Conservation (phyloP, 2,888 invertebrate species). For the Perdita meconis region DNA sequence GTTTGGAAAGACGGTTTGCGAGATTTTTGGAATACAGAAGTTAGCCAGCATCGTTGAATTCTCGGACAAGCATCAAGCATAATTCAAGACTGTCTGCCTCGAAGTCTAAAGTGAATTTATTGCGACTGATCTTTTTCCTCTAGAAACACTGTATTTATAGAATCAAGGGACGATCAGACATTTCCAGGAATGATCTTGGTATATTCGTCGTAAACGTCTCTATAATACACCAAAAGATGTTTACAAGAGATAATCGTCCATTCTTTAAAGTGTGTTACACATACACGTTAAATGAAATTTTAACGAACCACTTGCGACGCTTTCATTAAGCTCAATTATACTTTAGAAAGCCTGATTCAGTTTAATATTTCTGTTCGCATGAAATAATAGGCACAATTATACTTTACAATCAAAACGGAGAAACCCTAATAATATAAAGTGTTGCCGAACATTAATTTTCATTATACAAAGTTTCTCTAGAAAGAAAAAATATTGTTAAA, state of each 20-base stretch:
- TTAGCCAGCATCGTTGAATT: conserved; percentile 6
- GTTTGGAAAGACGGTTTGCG: background rate
- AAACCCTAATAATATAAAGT: too few relatives aligned
- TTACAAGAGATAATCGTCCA: conserved; percentile 34
- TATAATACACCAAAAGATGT: conserved; percentile 20
- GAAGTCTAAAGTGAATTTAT: conserved; percentile 48
- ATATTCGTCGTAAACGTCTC: conserved; percentile 49
- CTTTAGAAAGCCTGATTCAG: too few relatives aligned
- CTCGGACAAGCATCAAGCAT: background rate
- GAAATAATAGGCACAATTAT: too few relatives aligned
- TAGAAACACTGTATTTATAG: conserved; percentile 19
- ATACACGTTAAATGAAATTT: background rate
- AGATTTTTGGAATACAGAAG: too few relatives aligned
- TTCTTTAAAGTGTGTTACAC: conserved; percentile 5
- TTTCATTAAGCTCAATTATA: conserved; percentile 24
- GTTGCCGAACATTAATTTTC: too few relatives aligned
- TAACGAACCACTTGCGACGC: conserved; percentile 19
- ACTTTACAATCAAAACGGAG: too few relatives aligned
- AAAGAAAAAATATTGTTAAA: background rate
- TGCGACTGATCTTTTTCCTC: conserved; percentile 45
- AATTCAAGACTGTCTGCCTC: background rate
- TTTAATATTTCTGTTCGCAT: too few relatives aligned
- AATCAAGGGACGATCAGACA: conserved; percentile 14
- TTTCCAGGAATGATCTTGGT: conserved; percentile 53
- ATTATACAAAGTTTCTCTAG: too few relatives aligned